Base-by-base conservation (phyloP, 2,797 vertebrate genomes). In the Labroides dimidiatus region DNA sequence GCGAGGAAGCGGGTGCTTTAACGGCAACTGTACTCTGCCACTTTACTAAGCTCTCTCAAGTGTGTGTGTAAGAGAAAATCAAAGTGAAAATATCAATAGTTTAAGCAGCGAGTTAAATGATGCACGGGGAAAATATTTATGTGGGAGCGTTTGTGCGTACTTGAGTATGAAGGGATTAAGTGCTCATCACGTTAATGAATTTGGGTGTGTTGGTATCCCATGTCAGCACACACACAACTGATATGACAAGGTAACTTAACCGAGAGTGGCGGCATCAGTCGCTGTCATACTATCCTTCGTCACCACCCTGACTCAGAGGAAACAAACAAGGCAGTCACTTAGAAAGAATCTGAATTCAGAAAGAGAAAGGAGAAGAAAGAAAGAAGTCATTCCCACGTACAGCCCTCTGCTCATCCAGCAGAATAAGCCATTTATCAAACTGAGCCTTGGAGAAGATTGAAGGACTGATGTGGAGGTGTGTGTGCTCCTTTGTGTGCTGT, bases 351-450 rank as follows among this genome's bases (percentile, higher is more conserved):
- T 16, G 21, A 39, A 39, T 67, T 21, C 50, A 57, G 20, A 68
- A 44, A 41, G 9, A 48, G 21, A 30, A 17, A 44, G 0, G 42
- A n/a, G 19, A 41, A 24, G 41, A 71, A 56, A 72, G 24, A 52
- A 52, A 53, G 13, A n/a, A 84, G 57, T 66, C 23, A 51, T 53
- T 82, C 75, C 61, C 69, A 77, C 73, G 66, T 42, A 58, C 45
- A 78, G 69, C 39, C 36, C 64, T 69, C 69, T 76, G 58, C 69
- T 89, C 85, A 76, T 72, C 64, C 71, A 59, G 74, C 62, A 82
- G 77, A 88, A 88, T 80, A 78, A 86, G 74, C 58, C 78, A 78
- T 89, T 78, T 69, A 88, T 90, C 80, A 88, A 78, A 64, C 37
- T 70, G 64, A 87, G 62, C 67, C 71, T 75, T 65, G 59, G 61